Evolutionary conservation across 2,797 vertebrate genomes (phyloP).

Genomic region (Halcyon smyrnensis): DNA sequence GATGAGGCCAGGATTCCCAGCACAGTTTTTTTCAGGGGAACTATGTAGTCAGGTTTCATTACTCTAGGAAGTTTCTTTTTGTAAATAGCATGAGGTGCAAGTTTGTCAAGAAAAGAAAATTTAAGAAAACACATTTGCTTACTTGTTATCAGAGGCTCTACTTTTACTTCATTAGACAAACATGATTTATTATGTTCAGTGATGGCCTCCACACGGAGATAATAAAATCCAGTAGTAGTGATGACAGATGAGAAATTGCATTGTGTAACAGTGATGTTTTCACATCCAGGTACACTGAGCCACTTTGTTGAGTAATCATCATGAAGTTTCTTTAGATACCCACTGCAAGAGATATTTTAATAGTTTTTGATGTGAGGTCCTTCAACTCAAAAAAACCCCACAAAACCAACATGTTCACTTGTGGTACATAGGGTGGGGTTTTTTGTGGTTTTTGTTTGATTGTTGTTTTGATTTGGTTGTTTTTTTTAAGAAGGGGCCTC

Average conservation of each 20-base stretch:
- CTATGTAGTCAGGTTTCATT: neutral
- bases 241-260: constrained; percentile 57
- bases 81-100: neutral
- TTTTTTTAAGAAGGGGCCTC: neutral
- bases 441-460: too few relatives aligned
- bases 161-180: constrained; percentile 54
- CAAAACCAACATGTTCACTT: neutral
- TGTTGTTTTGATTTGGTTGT: too few relatives aligned
- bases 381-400: neutral
- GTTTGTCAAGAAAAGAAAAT: neutral
- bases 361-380: neutral
- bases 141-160: constrained; percentile 55
- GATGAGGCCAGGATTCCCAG: neutral
- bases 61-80: neutral
- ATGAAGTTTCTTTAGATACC: neutral
- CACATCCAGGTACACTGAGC: constrained; percentile 44
- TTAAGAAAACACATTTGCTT: constrained; percentile 2
- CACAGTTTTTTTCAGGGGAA: neutral
- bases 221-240: neutral
- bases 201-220: constrained; percentile 62
- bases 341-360: constrained; percentile 52
- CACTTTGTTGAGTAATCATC: constrained; percentile 20
- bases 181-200: constrained; percentile 29
- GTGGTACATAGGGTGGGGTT: neutral
- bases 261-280: neutral